A percentile compares a stretch with the other conserved stretches of the same genome.
Evolutionary conservation across 2,113 vertebrate genomes (phyloP).

Genomic region (Onychostoma macrolepis): DNA sequence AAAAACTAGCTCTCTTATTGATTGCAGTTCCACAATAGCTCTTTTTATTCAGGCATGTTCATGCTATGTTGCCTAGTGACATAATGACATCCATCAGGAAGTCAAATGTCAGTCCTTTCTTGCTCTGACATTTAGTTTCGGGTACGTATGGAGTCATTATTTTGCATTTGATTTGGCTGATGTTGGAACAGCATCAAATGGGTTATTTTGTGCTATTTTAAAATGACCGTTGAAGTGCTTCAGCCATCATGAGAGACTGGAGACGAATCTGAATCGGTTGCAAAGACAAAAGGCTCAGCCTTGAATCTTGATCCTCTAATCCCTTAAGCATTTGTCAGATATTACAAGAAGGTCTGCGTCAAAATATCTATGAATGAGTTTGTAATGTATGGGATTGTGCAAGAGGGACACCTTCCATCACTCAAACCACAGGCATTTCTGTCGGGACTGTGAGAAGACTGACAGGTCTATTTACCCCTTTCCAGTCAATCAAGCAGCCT

Average conservation of each 20-base stretch:
- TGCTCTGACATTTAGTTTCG: conserved; percentile 41
- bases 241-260: neutral
- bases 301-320: neutral
- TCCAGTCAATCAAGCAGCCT: conserved; percentile 31
- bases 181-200: conserved; percentile 7
- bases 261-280: neutral
- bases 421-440: neutral
- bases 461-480: conserved; percentile 40
- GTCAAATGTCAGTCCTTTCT: conserved; percentile 70
- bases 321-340: neutral
- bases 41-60: conserved; percentile 78
- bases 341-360: neutral
- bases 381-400: conserved; percentile 14
- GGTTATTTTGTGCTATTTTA: neutral
- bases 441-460: neutral
- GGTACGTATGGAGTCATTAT: conserved; percentile 36
- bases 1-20: conserved; percentile 31
- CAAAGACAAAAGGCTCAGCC: neutral
- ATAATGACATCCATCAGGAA: conserved; percentile 77
- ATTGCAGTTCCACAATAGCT: conserved; percentile 58
- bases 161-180: conserved; percentile 37
- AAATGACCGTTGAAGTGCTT: conserved; percentile 27
- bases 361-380: neutral
- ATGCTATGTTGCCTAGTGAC: conserved; percentile 74
- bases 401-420: conserved; percentile 16